Evolutionary conservation across 2,888 invertebrate species (phyloP), one percentile per base, ranked within the genome.

Genomic region (Branchellion lobata): DNA sequence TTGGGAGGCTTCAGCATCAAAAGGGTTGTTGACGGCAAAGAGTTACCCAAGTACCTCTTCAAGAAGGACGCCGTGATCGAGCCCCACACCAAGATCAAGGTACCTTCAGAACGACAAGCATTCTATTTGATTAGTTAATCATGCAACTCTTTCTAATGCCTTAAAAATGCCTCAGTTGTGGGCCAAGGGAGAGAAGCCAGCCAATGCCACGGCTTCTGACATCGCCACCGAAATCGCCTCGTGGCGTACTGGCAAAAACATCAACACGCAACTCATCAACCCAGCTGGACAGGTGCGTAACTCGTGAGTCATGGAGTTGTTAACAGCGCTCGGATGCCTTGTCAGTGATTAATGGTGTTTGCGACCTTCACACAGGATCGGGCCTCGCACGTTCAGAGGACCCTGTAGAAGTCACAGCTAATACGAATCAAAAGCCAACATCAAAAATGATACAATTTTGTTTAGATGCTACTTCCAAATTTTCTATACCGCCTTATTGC

Each of bases 171-270:
- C 71, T n/a, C 71, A 80, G 80, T 34, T 80, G 61, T 80, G 80
- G 80, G 78, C 71, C 34, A 79, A 80, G 71, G 73, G 73, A 40
- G 29, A 51, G 29, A 80, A 78, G 65, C 80, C 80, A 18, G 33
- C 1, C 57, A 73, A 31, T 36, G 80, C 78, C 33, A 79, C 80
- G 18, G 57, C 78, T 18, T 34, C 81, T n/a, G 83, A 83, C 76
- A 79, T 82, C 36, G 82, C 81, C 61, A 74, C 80, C n/a, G 79
- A 80, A 68, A 53, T 75, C n/a, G 0, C 61, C 21, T 74, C 77
- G 71, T 83, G 87, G 89, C 89, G 89, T 75, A 85, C 87, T 79
- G 89, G 89, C 24, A 86, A 87, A 68, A 86, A 88, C 83, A 88
- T 90, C 51, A 86, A 86, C 75, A 90, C 89, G 72, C 83, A 85